A percentile compares a stretch with the other conserved stretches of the same genome.
Conservation (phyloP, 2,797 vertebrate genomes). For the Morelia viridis region DNA sequence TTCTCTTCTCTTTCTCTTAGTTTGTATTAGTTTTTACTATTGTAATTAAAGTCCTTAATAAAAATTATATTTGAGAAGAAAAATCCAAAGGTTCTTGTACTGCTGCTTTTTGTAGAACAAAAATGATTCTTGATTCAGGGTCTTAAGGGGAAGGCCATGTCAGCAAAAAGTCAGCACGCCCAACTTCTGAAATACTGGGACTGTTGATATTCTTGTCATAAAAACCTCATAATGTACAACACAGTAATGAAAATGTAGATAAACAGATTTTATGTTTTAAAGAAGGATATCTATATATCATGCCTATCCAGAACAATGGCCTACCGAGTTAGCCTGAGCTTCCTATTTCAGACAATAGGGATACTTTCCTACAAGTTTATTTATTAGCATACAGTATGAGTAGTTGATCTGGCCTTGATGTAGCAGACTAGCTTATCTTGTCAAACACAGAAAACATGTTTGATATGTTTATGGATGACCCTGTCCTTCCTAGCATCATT, state of each 20-base stretch:
- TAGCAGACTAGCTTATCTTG: neutral
- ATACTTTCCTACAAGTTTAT: neutral
- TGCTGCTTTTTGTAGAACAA: neutral
- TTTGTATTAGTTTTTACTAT: neutral
- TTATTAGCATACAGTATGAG: neutral
- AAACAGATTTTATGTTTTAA: neutral
- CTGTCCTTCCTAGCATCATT: neutral
- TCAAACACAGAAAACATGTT: neutral
- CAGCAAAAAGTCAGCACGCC: neutral
- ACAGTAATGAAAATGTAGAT: neutral
- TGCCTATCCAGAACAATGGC: neutral
- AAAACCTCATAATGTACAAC: neutral
- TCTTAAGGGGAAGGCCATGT: neutral
- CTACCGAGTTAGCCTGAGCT: neutral
- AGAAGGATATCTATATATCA: neutral
- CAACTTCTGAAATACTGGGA: neutral
- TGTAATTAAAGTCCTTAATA: neutral
- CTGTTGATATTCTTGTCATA: neutral
- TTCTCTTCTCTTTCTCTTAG: neutral
- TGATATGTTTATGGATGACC: neutral
- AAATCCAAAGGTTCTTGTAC: neutral
- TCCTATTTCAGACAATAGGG: neutral
- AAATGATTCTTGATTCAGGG: neutral
- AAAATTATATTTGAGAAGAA: neutral
- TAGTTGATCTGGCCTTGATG: neutral